phyloP scores from a whole-genome alignment of 2,113 vertebrate species.

The Lichenostomus cassidix region DNA sequence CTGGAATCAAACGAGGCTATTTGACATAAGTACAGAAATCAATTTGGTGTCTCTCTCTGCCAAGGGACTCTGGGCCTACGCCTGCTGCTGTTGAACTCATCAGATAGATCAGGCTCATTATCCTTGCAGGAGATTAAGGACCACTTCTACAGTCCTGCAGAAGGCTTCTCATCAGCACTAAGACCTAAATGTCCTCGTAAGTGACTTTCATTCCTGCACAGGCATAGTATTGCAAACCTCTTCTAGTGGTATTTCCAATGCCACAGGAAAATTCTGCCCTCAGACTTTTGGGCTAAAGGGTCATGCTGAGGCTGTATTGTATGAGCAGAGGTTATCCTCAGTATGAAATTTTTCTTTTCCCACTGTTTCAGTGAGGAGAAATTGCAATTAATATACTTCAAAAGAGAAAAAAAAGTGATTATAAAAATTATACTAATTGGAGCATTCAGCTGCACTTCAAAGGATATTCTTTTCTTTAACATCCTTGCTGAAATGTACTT shows the following conservation, averaged over 20 bases:
- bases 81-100: not conserved
- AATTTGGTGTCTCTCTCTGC: not conserved
- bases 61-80: not conserved
- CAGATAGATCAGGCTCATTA: not conserved
- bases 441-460: not conserved
- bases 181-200: not conserved
- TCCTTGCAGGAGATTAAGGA: not conserved
- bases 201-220: not conserved
- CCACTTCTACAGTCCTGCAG: not conserved
- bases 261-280: not conserved
- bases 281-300: not conserved
- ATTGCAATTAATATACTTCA: not conserved
- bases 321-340: not conserved
- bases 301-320: not conserved
- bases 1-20: constrained; percentile 23
- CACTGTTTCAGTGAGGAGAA: not conserved
- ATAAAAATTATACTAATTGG: constrained; percentile 23
- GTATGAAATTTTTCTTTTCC: not conserved
- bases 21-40: constrained; percentile 32
- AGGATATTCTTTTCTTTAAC: not conserved
- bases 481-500: constrained; percentile 1
- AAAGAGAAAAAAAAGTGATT: constrained; percentile 3
- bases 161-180: not conserved
- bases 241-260: not conserved
- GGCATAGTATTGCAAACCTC: not conserved